phyloP scores from a whole-genome alignment of 2,113 vertebrate species.

The Elephantulus edwardii region DNA sequence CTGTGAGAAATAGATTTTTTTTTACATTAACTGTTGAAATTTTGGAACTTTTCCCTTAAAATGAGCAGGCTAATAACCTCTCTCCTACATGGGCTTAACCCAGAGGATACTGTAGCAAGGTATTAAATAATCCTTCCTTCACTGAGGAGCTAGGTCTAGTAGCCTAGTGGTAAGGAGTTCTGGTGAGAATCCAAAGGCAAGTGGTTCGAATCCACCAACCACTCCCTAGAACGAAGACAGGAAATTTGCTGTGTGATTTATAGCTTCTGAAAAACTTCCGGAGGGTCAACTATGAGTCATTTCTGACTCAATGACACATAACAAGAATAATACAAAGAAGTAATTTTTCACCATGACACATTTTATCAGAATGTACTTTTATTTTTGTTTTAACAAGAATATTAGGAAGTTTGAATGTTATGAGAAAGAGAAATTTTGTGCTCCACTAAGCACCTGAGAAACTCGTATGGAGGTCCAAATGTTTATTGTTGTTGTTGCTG shows the following conservation, averaged over 20 bases:
- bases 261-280: too few species aligned
- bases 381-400: background rate
- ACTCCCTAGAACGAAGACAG: too few species aligned
- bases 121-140: background rate
- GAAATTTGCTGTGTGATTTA: too few species aligned
- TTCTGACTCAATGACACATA: too few species aligned
- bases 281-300: too few species aligned
- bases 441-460: background rate
- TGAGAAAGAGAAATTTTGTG: background rate
- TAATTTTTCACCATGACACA: background rate
- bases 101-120: background rate
- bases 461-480: background rate
- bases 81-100: too few species aligned
- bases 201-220: too few species aligned
- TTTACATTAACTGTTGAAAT: background rate
- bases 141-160: too few species aligned
- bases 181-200: too few species aligned
- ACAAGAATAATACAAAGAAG: background rate
- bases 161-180: too few species aligned
- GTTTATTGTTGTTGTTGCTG: too few species aligned
- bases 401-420: background rate
- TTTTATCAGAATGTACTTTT: background rate
- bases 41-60: background rate
- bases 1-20: background rate
- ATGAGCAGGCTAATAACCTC: too few species aligned